Conservation (phyloP, 2,113 vertebrate genomes). For the Solenodon paradoxus region DNA sequence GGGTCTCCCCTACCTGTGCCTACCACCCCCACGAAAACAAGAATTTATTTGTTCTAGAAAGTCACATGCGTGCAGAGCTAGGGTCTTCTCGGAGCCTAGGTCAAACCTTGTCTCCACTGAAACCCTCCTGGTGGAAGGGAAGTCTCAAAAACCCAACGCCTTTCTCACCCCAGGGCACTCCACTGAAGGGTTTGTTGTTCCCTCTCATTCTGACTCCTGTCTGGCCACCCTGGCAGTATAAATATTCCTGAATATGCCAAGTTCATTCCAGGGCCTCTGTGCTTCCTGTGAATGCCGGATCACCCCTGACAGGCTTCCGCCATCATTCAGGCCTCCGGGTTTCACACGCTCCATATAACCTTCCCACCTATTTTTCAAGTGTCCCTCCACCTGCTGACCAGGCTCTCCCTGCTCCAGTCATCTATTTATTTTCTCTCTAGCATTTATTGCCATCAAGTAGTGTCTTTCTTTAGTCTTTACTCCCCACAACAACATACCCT, state of each 20-base stretch:
- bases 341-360: background rate
- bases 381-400: accelerated
- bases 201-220: too few relatives aligned
- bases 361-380: background rate
- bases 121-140: too few relatives aligned
- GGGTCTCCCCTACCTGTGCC: background rate
- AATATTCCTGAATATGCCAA: background rate
- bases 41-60: constrained; percentile 34
- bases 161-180: too few relatives aligned
- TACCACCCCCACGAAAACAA: background rate
- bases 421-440: background rate
- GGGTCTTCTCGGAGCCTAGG: constrained; percentile 11
- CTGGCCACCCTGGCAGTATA: background rate
- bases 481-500: background rate
- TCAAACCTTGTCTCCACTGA: background rate
- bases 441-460: too few relatives aligned
- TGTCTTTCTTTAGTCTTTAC: background rate
- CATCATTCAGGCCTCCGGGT: background rate
- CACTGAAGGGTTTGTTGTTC: too few relatives aligned
- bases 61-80: background rate
- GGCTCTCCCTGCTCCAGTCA: background rate
- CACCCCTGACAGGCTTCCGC: background rate
- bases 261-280: background rate
- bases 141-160: too few relatives aligned
- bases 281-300: background rate